Evolutionary conservation across 2,797 vertebrate genomes (phyloP), one percentile per base, ranked within the genome.

Genomic region (Characodon lateralis): DNA sequence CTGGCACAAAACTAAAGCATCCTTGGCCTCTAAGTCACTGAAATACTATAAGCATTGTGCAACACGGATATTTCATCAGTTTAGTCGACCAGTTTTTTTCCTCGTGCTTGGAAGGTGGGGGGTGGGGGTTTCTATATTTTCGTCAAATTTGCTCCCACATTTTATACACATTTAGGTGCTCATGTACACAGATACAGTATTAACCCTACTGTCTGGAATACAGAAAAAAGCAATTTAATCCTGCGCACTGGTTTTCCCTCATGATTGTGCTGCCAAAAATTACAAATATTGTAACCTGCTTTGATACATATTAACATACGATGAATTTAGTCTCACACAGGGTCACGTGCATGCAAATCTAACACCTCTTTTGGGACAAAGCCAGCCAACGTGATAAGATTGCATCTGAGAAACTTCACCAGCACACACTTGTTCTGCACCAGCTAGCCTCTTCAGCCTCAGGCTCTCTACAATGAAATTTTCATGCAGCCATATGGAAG

Each of bases 401-500:
- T 74, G 78, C 73, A 79, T 78, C 84, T 70, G 26, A 75, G 50
- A 75, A 83, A 50, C 74, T 77, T 68, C 74, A 74, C 77, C 72
- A 58, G 73, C 43, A 76, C 77, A 80, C 31, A 59, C 80, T 74
- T 39, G 10, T 68, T 74, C 79, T 82, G 83, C 74, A 87, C 73
- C 79, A 96, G 95, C 93, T 94, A 95, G 96, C 94, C 96, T 95
- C 95, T 96, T 96, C 95, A 96, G 96, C 97, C 97, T 94, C 94
- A 86, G 96, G 97, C 96, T 95, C 93, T 94, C 92, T 93, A 95
- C 96, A 96, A 97, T 98, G 96, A 97, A 97, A 97, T 97, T 97
- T 97, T 97, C 96, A 98, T 97, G 97, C 96, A 96, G 96, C 97
- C 97, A 97, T 97, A 98, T 97, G 97, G 96, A 97, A 95, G 96